phyloP scores from a whole-genome alignment of 2,888 invertebrate species.

The Dasysyrphus tricinctus region DNA sequence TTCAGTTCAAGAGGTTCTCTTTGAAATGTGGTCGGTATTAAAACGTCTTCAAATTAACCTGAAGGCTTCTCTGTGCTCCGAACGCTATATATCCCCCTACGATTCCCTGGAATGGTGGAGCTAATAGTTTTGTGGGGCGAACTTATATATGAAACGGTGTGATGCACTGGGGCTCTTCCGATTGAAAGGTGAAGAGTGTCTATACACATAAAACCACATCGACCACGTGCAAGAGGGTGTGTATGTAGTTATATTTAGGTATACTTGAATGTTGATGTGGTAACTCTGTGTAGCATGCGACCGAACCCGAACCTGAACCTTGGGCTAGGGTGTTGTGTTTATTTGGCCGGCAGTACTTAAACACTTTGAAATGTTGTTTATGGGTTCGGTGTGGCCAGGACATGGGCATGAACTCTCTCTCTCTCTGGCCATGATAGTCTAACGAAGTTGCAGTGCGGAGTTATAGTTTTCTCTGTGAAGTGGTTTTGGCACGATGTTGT shows the following conservation, averaged over 20 bases:
- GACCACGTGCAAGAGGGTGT: conserved; percentile 35
- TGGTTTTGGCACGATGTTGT: conserved; percentile 33
- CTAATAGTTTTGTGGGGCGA: conserved; percentile 35
- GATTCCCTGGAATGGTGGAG: background rate
- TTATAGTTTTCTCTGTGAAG: conserved; percentile 39
- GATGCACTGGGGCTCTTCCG: conserved; percentile 25
- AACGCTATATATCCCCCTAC: background rate
- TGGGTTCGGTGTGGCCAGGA: conserved; percentile 30
- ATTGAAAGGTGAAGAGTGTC: conserved; percentile 60
- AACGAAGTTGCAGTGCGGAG: conserved; percentile 29
- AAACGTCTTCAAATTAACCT: conserved; percentile 58
- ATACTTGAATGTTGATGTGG: conserved; percentile 7
- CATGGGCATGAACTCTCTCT: conserved; percentile 15
- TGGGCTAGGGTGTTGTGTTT: conserved; percentile 47
- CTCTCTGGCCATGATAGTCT: conserved; percentile 24
- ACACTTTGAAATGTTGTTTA: conserved; percentile 59
- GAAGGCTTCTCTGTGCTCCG: conserved; percentile 13
- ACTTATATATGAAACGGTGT: conserved; percentile 16
- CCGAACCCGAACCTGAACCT: background rate
- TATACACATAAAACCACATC: conserved; percentile 51
- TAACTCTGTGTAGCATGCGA: background rate
- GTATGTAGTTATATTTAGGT: background rate
- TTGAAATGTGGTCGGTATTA: conserved; percentile 46
- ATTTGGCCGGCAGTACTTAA: conserved; percentile 53
- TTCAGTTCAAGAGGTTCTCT: conserved; percentile 53